Evolutionary conservation across 2,888 invertebrate species (phyloP), one percentile per base, ranked within the genome.

Genomic region (Linnaemya vulpina): DNA sequence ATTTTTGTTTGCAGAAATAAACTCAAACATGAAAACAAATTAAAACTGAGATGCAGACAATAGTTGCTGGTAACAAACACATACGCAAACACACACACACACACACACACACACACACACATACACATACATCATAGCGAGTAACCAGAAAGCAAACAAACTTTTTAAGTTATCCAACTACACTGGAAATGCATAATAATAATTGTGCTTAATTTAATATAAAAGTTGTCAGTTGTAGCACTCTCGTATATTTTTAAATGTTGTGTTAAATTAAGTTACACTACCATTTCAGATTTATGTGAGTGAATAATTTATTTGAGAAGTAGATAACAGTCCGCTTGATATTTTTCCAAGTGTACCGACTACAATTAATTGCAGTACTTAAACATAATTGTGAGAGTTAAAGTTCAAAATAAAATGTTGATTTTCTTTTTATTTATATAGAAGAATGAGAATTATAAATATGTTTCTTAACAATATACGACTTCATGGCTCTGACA

Each of bases 1-100:
- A 30, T 17, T 43, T 65, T 65, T 65, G 38, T 55, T 43, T 40
- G 43, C 13, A 15, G 43, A 65, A 55, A 55, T 65, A 25, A 53
- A 53, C 30, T 43, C 43, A 53, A 17, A 53, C 40, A 63, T 43
- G 40, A 25, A 75, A 75, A 75, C 53, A 65, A 75, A 65, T 65
- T 75, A 65, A 53, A 75, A 65, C 75, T 75, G 75, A 75, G 53
- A 75, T n/a, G n/a, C n/a, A n/a, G n/a, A n/a, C n/a, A n/a, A n/a
- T n/a, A n/a, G n/a, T n/a, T n/a, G n/a, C n/a, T n/a, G n/a, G n/a
- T n/a, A n/a, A n/a, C n/a, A n/a, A n/a, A n/a, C n/a, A n/a, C n/a
- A n/a, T n/a, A n/a, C n/a, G n/a, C n/a, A n/a, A n/a, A n/a, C n/a
- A n/a, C n/a, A n/a, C n/a, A n/a, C n/a, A n/a, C n/a, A n/a, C n/a